Percentiles rank a stretch among this genome's conserved stretches.
These are phyloP conservation scores for Hipposideros armiger DNA, from an alignment of 2,113 vertebrate genomes.

Conservation along the genomic window DNA sequence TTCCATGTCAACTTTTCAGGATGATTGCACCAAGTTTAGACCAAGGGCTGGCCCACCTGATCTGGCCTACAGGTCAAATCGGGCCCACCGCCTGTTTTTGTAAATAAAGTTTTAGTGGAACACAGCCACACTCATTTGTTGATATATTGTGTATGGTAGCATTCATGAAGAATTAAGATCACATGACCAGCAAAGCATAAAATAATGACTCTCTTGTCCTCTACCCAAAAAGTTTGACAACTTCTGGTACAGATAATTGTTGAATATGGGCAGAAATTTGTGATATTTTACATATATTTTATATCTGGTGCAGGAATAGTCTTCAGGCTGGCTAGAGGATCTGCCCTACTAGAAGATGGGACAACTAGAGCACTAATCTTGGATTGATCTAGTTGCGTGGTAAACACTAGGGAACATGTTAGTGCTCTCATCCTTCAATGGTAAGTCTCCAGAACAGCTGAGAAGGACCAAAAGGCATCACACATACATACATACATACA, in stretches of 20 bases:
- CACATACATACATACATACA: background rate
- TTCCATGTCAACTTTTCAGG: background rate
- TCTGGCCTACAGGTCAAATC: background rate
- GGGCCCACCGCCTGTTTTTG: background rate
- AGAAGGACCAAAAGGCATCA: background rate
- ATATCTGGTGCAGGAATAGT: background rate
- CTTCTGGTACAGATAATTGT: background rate
- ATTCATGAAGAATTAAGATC: background rate
- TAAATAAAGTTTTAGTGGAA: slow-evolving; percentile 38
- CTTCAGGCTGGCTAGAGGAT: background rate
- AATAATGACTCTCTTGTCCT: background rate
- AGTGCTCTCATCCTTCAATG: too few species aligned
- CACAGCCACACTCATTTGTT: background rate
- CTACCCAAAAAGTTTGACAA: background rate
- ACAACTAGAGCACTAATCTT: background rate
- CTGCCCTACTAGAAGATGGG: background rate
- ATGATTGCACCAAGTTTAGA: background rate
- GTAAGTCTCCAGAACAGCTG: background rate
- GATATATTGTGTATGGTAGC: background rate
- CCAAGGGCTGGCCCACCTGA: background rate
- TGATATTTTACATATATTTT: background rate
- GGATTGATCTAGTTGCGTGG: background rate
- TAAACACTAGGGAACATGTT: background rate
- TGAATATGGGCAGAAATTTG: background rate
- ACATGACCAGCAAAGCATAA: background rate